Conservation (phyloP, 2,113 vertebrate species). For the Fukomys damarensis region DNA sequence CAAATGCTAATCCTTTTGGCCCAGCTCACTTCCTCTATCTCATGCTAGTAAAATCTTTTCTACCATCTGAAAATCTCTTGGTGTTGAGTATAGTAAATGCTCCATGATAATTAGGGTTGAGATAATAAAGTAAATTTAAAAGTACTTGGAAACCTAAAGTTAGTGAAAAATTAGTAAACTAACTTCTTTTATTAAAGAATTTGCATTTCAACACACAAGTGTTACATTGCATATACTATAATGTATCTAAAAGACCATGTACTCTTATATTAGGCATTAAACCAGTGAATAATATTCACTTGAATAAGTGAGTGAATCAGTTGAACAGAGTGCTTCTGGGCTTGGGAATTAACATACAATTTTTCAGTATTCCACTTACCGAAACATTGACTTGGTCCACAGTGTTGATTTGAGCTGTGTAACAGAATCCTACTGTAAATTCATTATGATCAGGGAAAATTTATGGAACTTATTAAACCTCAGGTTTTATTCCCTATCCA, state of each 20-base stretch:
- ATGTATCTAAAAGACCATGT: not conserved
- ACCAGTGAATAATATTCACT: not conserved
- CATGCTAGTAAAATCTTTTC: not conserved
- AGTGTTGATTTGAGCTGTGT: not conserved
- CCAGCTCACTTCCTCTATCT: not conserved
- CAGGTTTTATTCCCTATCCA: not conserved
- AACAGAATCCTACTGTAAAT: not conserved
- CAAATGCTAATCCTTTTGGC: not conserved
- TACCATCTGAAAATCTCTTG: not conserved
- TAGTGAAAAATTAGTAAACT: not conserved
- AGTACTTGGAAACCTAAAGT: not conserved
- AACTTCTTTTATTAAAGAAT: constrained; percentile 25
- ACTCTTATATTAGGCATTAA: not conserved
- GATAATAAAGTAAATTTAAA: not conserved
- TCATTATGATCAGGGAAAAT: not conserved
- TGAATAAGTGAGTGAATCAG: not conserved
- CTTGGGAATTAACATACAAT: not conserved
- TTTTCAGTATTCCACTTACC: constrained; percentile 45
- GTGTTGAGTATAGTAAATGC: not conserved
- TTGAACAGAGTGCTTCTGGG: not conserved
- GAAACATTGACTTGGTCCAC: constrained; percentile 34
- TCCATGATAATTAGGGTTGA: not conserved
- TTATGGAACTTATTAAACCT: not conserved
- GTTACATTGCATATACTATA: not conserved
- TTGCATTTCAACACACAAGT: not conserved